Percentiles rank a stretch among this genome's conserved stretches.
phyloP scores from a whole-genome alignment of 2,797 vertebrate species.

The Lacerta bilineata region DNA sequence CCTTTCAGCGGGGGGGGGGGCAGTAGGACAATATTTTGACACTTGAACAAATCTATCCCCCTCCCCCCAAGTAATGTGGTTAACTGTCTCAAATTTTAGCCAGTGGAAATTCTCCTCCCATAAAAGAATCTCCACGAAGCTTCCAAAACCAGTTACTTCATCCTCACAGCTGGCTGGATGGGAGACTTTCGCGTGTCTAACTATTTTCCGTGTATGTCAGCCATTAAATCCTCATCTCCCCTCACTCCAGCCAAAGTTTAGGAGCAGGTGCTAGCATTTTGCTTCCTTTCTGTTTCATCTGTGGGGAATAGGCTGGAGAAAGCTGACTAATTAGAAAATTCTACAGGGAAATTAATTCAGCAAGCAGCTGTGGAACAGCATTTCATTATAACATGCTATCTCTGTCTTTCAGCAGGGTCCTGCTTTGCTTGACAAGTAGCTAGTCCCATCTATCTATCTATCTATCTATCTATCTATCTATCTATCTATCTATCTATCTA shows the following conservation, averaged over 20 bases:
- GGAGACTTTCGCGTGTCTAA: slow-evolving; percentile 70
- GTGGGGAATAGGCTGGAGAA: slow-evolving; percentile 71
- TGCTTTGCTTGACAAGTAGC: slow-evolving; percentile 80
- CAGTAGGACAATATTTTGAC: slow-evolving; percentile 37
- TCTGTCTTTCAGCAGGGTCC: slow-evolving; percentile 81
- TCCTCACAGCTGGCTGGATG: slow-evolving; percentile 73
- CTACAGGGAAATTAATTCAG: slow-evolving; percentile 82
- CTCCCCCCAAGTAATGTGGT: slow-evolving; percentile 68
- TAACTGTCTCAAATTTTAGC: slow-evolving; percentile 76
- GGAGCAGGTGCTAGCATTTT: slow-evolving; percentile 85
- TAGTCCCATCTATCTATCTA: slow-evolving; percentile 88
- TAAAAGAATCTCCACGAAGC: slow-evolving; percentile 76
- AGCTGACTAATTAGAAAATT: slow-evolving; percentile 79
- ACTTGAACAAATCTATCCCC: slow-evolving; percentile 66
- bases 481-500: no score
- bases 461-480: no score
- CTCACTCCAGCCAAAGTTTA: slow-evolving; percentile 67
- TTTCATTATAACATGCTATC: slow-evolving; percentile 78
- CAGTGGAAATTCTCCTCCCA: slow-evolving; percentile 74
- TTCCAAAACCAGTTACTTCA: slow-evolving; percentile 76
- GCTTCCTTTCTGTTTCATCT: slow-evolving; percentile 76
- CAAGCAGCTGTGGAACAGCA: slow-evolving; percentile 87
- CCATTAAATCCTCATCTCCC: slow-evolving; percentile 66
- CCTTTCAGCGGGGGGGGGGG: no score
- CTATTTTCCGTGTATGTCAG: slow-evolving; percentile 72